These are phyloP conservation scores for Lathamus discolor DNA, from an alignment of 2,113 vertebrate species.

Conservation along the genomic window DNA sequence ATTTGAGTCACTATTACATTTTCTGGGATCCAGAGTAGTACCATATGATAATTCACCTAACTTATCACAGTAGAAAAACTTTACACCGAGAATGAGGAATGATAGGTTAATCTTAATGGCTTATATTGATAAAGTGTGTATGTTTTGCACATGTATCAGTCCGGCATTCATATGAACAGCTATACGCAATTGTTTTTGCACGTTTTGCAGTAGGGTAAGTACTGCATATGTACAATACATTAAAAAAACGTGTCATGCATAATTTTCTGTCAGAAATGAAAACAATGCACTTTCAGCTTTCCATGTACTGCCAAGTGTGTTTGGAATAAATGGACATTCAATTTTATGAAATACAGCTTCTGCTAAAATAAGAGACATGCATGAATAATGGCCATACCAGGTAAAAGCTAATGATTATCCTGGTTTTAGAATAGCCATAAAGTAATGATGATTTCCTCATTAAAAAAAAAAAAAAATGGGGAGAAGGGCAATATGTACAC, in stretches of 20 bases:
- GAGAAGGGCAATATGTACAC: neutral
- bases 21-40: neutral
- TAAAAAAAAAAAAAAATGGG: neutral
- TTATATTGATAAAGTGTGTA: neutral
- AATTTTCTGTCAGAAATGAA: slow-evolving; percentile 35
- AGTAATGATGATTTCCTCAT: slow-evolving; percentile 2
- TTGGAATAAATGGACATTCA: neutral
- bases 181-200: neutral
- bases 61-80: slow-evolving; percentile 29
- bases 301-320: neutral
- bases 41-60: neutral
- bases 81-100: neutral
- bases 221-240: neutral
- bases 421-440: neutral
- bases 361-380: neutral
- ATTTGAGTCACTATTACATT: neutral
- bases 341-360: neutral
- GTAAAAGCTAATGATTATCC: neutral
- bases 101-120: slow-evolving; percentile 30
- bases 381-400: neutral
- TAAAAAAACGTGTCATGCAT: neutral
- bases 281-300: slow-evolving; percentile 12
- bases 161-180: slow-evolving; percentile 17
- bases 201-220: neutral
- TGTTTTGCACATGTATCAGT: neutral